Percentiles rank a stretch among this genome's conserved stretches.
phyloP scores from a whole-genome alignment of 2,888 invertebrate genomes.

The Noctua fimbriata region DNA sequence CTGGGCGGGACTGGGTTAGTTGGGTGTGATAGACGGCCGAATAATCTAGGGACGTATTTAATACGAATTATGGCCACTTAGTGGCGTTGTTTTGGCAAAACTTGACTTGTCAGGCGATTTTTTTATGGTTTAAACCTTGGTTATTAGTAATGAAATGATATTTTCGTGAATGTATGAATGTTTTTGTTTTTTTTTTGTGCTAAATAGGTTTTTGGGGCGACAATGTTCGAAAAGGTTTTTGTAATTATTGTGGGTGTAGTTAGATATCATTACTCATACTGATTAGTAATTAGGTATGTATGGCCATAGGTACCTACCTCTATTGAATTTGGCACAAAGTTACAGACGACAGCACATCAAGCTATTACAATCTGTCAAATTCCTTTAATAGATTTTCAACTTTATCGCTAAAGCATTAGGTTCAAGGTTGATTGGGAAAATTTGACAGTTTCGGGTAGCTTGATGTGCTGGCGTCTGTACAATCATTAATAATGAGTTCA shows the following conservation, averaged over 20 bases:
- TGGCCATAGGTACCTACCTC: too few relatives aligned
- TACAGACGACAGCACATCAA: too few relatives aligned
- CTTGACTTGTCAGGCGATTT: slow-evolving; percentile 53
- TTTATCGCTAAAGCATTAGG: too few relatives aligned
- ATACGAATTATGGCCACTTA: slow-evolving; percentile 60
- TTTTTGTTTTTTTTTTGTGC: slow-evolving; percentile 16
- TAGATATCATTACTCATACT: not conserved
- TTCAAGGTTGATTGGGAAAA: too few relatives aligned
- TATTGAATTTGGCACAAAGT: too few relatives aligned
- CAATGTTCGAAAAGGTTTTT: slow-evolving; percentile 22
- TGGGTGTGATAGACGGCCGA: slow-evolving; percentile 69
- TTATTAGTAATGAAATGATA: slow-evolving; percentile 49
- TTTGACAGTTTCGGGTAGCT: too few relatives aligned
- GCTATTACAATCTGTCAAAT: too few relatives aligned
- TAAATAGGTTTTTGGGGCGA: slow-evolving; percentile 41
- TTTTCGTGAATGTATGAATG: slow-evolving; percentile 5
- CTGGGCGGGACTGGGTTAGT: slow-evolving; percentile 77
- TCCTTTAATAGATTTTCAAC: too few relatives aligned
- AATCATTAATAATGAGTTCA: not conserved
- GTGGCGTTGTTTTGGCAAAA: slow-evolving; percentile 52
- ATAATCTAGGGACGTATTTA: slow-evolving; percentile 66
- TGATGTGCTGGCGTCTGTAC: too few relatives aligned
- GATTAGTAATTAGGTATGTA: not conserved
- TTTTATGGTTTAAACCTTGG: slow-evolving; percentile 49
- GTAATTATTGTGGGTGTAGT: not conserved